phyloP scores from a whole-genome alignment of 2,888 invertebrate genomes.

The Dryobota labecula region DNA sequence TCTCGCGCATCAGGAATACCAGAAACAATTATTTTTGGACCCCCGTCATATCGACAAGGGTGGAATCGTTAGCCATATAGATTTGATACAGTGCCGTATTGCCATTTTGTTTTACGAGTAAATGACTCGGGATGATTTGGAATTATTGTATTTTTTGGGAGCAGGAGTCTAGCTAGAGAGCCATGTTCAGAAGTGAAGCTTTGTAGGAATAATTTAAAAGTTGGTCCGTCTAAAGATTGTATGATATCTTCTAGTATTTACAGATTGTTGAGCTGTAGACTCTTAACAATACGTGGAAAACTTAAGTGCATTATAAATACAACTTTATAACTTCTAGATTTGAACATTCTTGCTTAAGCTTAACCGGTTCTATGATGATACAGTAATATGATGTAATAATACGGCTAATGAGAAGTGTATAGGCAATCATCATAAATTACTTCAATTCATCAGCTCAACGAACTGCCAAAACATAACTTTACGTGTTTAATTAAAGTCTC shows the following conservation, averaged over 20 bases:
- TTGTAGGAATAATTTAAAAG: too few relatives aligned
- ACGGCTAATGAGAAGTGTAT: slow-evolving; percentile 31
- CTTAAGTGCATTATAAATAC: too few relatives aligned
- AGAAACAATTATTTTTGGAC: slow-evolving; percentile 82
- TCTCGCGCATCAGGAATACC: slow-evolving; percentile 70
- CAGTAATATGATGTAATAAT: background rate
- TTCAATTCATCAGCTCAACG: slow-evolving; percentile 26
- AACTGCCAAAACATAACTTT: slow-evolving; percentile 39
- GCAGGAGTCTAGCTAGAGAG: slow-evolving; percentile 17
- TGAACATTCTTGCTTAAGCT: background rate
- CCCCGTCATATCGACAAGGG: slow-evolving; percentile 69
- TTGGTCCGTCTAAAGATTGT: too few relatives aligned
- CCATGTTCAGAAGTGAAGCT: background rate
- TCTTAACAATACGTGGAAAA: too few relatives aligned
- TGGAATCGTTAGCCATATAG: slow-evolving; percentile 50
- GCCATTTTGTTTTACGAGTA: slow-evolving; percentile 60
- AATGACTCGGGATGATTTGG: slow-evolving; percentile 53
- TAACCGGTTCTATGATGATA: background rate
- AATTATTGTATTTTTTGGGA: slow-evolving; percentile 43
- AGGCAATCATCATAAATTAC: slow-evolving; percentile 31
- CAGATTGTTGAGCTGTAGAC: background rate
- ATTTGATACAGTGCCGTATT: slow-evolving; percentile 54
- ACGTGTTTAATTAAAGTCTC: slow-evolving; percentile 61
- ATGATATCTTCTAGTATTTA: background rate
- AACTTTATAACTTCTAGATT: background rate